These are phyloP conservation scores for Acanthochromis polyacanthus DNA, from an alignment of 2,113 vertebrate genomes.

Conservation along the genomic window DNA sequence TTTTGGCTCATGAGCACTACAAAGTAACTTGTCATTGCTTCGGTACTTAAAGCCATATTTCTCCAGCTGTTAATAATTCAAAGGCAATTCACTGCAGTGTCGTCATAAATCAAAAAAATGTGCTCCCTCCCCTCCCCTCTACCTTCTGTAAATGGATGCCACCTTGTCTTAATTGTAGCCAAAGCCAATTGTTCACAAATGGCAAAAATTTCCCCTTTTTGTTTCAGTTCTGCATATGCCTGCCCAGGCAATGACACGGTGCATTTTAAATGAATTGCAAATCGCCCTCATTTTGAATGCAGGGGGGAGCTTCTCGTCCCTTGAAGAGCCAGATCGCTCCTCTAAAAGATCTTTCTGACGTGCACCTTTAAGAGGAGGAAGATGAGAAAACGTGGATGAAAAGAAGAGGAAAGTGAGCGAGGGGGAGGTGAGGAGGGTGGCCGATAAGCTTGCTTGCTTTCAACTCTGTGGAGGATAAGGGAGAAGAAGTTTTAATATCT, in stretches of 20 bases:
- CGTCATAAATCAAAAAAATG: conserved; percentile 25
- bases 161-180: conserved; percentile 37
- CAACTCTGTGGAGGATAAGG: conserved; percentile 75
- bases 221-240: conserved; percentile 55
- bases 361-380: conserved; percentile 74
- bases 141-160: conserved; percentile 21
- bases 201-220: conserved; percentile 35
- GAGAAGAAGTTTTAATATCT: conserved; percentile 87
- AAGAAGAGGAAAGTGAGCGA: conserved; percentile 36
- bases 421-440: conserved; percentile 29
- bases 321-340: conserved; percentile 44
- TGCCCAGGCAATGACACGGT: conserved; percentile 61
- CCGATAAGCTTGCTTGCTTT: conserved; percentile 77
- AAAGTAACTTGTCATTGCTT: conserved; percentile 19
- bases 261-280: conserved; percentile 71
- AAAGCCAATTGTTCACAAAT: conserved; percentile 50
- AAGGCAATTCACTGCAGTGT: not conserved
- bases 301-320: conserved; percentile 29
- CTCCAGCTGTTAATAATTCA: conserved; percentile 38
- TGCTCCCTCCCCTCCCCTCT: not conserved
- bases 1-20: conserved; percentile 9
- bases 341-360: conserved; percentile 59
- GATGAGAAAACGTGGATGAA: conserved; percentile 66
- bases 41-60: conserved; percentile 3
- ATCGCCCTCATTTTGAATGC: conserved; percentile 67